These are phyloP conservation scores for Meloidogyne hapla DNA, from an alignment of 1,140 invertebrate genomes.

Conservation along the genomic window DNA sequence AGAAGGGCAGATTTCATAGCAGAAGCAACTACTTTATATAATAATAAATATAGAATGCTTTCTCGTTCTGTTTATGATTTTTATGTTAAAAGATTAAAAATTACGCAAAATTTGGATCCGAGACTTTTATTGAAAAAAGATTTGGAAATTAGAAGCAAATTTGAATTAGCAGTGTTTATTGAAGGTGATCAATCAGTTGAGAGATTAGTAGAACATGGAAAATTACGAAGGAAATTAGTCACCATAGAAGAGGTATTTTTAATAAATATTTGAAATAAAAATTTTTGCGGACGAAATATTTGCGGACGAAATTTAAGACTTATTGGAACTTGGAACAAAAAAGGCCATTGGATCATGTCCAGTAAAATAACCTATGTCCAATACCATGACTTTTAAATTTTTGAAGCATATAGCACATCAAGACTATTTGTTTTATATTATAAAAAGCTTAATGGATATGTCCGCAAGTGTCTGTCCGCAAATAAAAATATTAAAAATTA, in stretches of 20 bases:
- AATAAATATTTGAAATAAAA: too few relatives aligned
- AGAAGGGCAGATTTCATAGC: neutral
- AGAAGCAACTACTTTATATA: slow-evolving; percentile 10
- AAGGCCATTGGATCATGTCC: too few relatives aligned
- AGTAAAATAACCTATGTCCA: too few relatives aligned
- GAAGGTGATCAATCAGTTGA: neutral
- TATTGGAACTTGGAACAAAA: too few relatives aligned
- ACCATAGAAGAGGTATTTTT: neutral
- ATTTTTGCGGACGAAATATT: too few relatives aligned
- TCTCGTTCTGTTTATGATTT: slow-evolving; percentile 1
- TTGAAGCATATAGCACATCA: neutral
- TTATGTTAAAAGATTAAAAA: slow-evolving; percentile 10
- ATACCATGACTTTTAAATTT: neutral
- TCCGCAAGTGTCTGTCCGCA: too few relatives aligned
- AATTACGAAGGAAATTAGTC: neutral
- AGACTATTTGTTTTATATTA: neutral
- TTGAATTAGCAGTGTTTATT: neutral
- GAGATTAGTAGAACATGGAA: neutral
- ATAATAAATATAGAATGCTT: slow-evolving; percentile 9
- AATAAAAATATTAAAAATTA: too few relatives aligned
- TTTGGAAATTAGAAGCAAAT: slow-evolving; percentile 12
- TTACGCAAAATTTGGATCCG: slow-evolving; percentile 9
- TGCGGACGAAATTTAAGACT: too few relatives aligned
- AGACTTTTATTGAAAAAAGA: slow-evolving; percentile 10
- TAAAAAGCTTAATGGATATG: too few relatives aligned